Percentiles rank a stretch among this genome's conserved stretches.
Evolutionary conservation across 2,888 invertebrate genomes (phyloP).

Genomic region (Torymus texanus): DNA sequence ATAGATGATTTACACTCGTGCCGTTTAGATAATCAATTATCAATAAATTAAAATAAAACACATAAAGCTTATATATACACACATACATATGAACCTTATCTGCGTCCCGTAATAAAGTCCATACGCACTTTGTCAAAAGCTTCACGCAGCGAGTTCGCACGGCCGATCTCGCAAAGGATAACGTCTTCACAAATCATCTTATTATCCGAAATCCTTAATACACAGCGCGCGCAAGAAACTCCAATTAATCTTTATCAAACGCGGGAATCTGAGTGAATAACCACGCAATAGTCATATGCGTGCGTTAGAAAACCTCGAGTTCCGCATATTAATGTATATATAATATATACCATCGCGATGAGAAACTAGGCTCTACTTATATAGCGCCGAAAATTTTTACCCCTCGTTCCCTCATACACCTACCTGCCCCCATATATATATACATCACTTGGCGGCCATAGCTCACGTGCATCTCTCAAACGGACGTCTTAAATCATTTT

Average conservation of each 20-base stretch:
- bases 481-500: not conserved
- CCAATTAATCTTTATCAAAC: constrained; percentile 52
- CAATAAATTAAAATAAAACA: constrained; percentile 20
- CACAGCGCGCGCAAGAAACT: constrained; percentile 20
- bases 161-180: constrained; percentile 30
- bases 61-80: not conserved
- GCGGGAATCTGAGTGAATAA: constrained; percentile 29
- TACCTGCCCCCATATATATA: not conserved
- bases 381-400: too few species aligned
- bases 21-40: constrained; percentile 24
- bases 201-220: constrained; percentile 38
- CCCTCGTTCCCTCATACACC: not conserved
- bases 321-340: too few species aligned
- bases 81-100: constrained; percentile 6
- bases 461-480: not conserved
- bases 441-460: not conserved
- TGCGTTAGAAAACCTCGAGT: too few species aligned
- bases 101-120: constrained; percentile 4
- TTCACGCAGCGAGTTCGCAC: constrained; percentile 5
- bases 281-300: not conserved
- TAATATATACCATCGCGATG: too few species aligned
- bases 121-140: constrained; percentile 5
- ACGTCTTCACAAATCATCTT: constrained; percentile 47
- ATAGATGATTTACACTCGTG: too few species aligned
- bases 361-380: too few species aligned